Conservation (phyloP, 2,797 vertebrate genomes). For the Semaprochilodus insignis region DNA sequence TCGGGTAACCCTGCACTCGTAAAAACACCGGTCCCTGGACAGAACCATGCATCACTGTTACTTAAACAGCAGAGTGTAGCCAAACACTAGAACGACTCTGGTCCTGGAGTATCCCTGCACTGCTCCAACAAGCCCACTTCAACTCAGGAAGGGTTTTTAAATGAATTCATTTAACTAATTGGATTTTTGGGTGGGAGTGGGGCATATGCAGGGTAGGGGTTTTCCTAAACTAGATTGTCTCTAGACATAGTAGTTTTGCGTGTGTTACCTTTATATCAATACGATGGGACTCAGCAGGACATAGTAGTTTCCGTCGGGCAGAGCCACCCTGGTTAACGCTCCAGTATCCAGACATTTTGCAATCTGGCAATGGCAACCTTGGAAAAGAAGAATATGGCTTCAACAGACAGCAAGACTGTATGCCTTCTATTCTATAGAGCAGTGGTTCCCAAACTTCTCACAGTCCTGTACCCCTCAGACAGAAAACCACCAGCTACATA, state of each 20-base stretch:
- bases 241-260: background rate
- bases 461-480: no score
- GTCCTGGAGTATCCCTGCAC: background rate
- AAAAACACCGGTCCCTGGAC: slow-evolving; percentile 89
- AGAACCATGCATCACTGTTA: slow-evolving; percentile 36
- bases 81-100: background rate
- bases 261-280: slow-evolving; percentile 87
- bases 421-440: background rate
- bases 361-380: slow-evolving; percentile 90
- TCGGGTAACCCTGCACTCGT: slow-evolving; percentile 85
- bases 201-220: background rate
- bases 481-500: no score
- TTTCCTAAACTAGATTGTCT: background rate
- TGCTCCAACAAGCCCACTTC: background rate
- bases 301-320: slow-evolving; percentile 84
- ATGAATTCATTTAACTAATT: no score
- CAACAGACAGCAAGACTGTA: background rate
- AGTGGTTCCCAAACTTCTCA: no score
- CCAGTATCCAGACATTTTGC: slow-evolving; percentile 91
- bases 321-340: slow-evolving; percentile 79
- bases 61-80: background rate
- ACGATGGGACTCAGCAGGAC: slow-evolving; percentile 85
- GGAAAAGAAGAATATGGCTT: slow-evolving; percentile 34
- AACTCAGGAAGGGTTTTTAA: background rate
- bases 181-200: background rate